Base-by-base conservation (phyloP, 2,888 invertebrate species). In the Dryobotodes eremita region DNA sequence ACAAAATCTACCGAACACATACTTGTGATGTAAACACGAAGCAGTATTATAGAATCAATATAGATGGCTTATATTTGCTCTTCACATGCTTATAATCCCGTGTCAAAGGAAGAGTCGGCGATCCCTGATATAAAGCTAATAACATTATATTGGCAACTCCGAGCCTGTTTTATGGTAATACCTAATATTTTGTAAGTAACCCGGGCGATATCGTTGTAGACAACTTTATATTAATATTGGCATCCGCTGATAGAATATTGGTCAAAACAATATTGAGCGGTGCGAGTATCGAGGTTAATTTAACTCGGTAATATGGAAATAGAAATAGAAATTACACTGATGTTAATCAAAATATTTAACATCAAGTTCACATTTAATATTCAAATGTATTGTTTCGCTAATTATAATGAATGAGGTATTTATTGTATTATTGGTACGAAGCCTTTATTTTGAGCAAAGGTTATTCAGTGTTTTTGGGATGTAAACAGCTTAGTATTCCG, bases 1-100 rank as follows among this genome's bases (percentile, higher is more conserved):
- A 83, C 70, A 79, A 55, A 72, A 85, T 75, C 83, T 68, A 59
- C 61, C 61, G 50, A 80, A n/a, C 64, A 82, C 48, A 71, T 80
- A 84, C 79, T 73, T 79, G 66, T 70, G 68, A 77, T 79, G 82
- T 73, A 80, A 87, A 88, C 72, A 88, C 50, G 84, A 80, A 79
- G 76, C 76, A 79, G 77, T 86, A 90, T 89, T 90, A 88, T 80
- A 83, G 85, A 92, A 91, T 93, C 91, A 91, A 93, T 93, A 92
- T 89, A 81, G 84, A 86, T 81, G 79, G 83, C 88, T 90, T 88
- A 89, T 91, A 89, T 88, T 87, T 88, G 77, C 78, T 86, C 88
- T 88, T 88, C 83, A 82, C 87, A 88, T 84, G 89, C 87, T 85
- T 89, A 88, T 91, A 92, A 92, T 91, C 87, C 84, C 81, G 80